Evolutionary conservation across 2,888 invertebrate species (phyloP), one percentile per base, ranked within the genome.

Genomic region (Sialis lutaria): DNA sequence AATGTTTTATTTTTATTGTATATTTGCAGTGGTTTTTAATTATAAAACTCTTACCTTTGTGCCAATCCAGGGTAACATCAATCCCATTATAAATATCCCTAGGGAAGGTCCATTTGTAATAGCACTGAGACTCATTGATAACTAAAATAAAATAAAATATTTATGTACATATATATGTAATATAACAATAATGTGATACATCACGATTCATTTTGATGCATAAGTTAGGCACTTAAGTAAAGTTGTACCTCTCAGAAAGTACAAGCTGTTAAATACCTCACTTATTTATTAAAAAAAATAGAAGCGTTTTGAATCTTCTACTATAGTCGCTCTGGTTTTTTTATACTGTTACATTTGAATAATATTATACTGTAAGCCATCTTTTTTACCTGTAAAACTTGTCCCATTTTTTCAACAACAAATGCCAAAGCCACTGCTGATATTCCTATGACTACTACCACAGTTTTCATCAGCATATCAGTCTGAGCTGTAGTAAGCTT

Each of bases 71-170:
- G 82, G 82, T 51, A 82, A 61, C 56, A 82, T 64, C 48, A 82
- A 68, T 8, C 81, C 82, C 59, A 79, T 72, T 8, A 74, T 76
- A 56, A 82, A 82, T 48, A 81, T 70, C 35, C 78, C 81, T 46
- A 82, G 59, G 6, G 79, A 65, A 3, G 82, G 79, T 7, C 81
- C 82, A 55, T 73, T 77, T 30, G 77, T 72, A 50, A 82, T 76
- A 7, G 79, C 74, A 33, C 73, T 70, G 45, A 79, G 63, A 44
- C 74, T 78, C 57, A 75, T 73, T 3, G 76, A 70, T 48, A 79
- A 59, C 72, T 72, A 54, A 45, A 62, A 60, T 45, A 33, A 45
- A 48, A 40, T 41, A 32, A 43, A 6, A 10, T 12, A 3, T 33
- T 33, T n/a, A n/a, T 34, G 8, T 34, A 34, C 6, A 34, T 7